Evolutionary conservation across 2,888 invertebrate species (phyloP), one percentile per base, ranked within the genome.

Genomic region (Arge pagana): DNA sequence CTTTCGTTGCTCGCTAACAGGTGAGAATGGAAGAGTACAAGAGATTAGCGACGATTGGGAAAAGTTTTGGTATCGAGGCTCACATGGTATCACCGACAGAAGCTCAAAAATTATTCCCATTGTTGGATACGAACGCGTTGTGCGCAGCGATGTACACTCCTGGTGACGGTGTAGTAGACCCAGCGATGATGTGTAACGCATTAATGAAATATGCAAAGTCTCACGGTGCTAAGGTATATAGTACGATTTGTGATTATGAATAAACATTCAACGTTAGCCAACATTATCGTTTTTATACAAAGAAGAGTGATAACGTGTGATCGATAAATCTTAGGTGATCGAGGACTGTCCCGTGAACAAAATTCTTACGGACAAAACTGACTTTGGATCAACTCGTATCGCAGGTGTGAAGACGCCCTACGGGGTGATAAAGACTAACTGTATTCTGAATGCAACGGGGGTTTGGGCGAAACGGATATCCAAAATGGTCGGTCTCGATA

Each of bases 111-210:
- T 65, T 89, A 8, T 90, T 90, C 66, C 90, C 93, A 0, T 79
- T 93, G 10, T 74, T 95, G 56, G 87, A 93, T 67, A 86, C 87
- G 0, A 81, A 82, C 11, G 83, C 87, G 4, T 85, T 94, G 63
- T 80, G 84, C 63, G 92, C 90, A 62, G 87, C 91, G 0, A 77
- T 95, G 1, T 89, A 88, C 66, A 85, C 87, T 1, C 88, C 92
- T 0, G 84, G 85, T 8, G 93, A 94, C 74, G 94, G 94, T 2
- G 86, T 85, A 6, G 85, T 94, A 24, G 94, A 95, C 71, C 93
- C 94, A 0, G 83, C 89, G 0, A 90, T 90, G 83, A 82, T 89
- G 28, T 89, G 91, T 65, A 81, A 82, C 15, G 88, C 93, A 0
- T 79, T 94, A 10, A 82, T 86, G 0, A 85, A 86, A 72, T 85